These are phyloP conservation scores for Erythrocebus patas DNA, from an alignment of 2,113 vertebrate genomes.

Conservation along the genomic window DNA sequence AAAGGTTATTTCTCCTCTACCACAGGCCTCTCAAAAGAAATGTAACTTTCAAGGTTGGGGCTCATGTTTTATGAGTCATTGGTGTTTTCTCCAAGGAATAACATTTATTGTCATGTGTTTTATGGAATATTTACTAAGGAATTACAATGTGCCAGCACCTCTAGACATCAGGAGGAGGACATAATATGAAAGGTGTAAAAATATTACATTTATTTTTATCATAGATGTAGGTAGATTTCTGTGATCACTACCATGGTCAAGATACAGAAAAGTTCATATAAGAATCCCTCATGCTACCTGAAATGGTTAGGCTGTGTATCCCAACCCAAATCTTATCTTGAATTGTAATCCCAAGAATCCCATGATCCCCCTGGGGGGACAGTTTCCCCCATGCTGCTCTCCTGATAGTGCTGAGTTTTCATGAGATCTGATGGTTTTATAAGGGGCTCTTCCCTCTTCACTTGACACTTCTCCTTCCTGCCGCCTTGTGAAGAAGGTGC, in stretches of 20 bases:
- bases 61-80: not conserved
- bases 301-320: too few relatives aligned
- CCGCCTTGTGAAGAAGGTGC: too few relatives aligned
- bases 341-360: too few relatives aligned
- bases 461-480: too few relatives aligned
- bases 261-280: not conserved
- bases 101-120: not conserved
- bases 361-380: too few relatives aligned
- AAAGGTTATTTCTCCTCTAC: not conserved
- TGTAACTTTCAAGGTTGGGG: accelerated
- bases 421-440: too few relatives aligned
- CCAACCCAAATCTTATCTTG: too few relatives aligned
- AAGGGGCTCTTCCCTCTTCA: too few relatives aligned
- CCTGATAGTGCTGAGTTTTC: too few relatives aligned
- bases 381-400: too few relatives aligned
- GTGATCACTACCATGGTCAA: not conserved
- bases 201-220: not conserved
- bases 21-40: not conserved
- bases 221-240: not conserved
- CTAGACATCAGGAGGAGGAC: too few relatives aligned
- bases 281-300: not conserved
- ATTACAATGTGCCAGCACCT: not conserved
- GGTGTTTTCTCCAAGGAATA: not conserved
- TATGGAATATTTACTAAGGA: not conserved
- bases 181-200: not conserved